Base-by-base conservation (phyloP, 1,140 invertebrate species). In the Apis laboriosa region DNA sequence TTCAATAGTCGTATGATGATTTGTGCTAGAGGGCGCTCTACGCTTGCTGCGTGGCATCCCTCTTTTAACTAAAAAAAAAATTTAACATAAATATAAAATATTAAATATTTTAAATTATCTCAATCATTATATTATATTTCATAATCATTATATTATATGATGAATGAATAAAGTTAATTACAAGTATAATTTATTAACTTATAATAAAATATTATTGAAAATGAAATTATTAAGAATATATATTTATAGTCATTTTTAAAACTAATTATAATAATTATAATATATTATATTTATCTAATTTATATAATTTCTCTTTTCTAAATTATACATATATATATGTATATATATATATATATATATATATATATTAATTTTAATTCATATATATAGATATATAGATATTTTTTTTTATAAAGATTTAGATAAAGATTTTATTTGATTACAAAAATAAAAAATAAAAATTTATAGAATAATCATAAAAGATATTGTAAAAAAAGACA, bases 11-110 rank as follows among this genome's bases (percentile, higher is more conserved):
- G 93, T 88, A 80, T 92, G 91, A 85, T 93, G 90, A 77, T 93
- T 94, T 85, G 93, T 94, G 90, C 90, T 93, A 88, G 93, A 92
- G 91, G 93, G 92, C 86, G 92, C 93, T 93, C 93, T 94, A 89
- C 93, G 93, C 90, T 94, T 94, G 81, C 92, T 92, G 89, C 93
- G 93, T 93, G 93, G 93, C 93, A 94, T 94, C 92, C 93, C 93
- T 93, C 90, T 90, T 86, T 86, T 82, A 87, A 77, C 86, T 89
- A 60, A 51, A 89, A 82, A 68, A 53, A 79, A 66, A 71, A 58
- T 86, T 70, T 43, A 15, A 21, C 53, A 19, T 24, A 19, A 60
- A 66, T 68, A 24, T 17, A 28, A 21, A 17, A 24, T 24, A 17
- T 28, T 15, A 17, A 28, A 17, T 28, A 63, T 43, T 43, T 43